phyloP scores from a whole-genome alignment of 2,113 vertebrate genomes.

The Pandion haliaetus region DNA sequence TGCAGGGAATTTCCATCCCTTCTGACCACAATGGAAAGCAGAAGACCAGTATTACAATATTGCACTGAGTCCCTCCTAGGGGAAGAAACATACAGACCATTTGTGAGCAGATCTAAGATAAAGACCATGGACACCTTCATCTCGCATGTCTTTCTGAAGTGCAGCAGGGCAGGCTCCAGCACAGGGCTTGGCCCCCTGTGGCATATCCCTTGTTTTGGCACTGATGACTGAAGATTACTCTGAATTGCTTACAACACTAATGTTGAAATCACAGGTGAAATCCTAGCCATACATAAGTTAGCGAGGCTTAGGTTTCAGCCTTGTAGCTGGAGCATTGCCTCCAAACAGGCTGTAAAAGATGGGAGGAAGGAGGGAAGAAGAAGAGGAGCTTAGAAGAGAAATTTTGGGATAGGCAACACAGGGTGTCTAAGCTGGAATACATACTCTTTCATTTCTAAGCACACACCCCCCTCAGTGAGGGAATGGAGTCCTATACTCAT shows the following conservation, averaged over 20 bases:
- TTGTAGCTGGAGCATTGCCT: neutral
- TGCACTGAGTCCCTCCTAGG: neutral
- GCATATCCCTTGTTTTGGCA: neutral
- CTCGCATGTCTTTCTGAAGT: rapidly evolving
- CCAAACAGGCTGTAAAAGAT: neutral
- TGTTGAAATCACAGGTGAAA: neutral
- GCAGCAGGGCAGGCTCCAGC: neutral
- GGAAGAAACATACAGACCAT: neutral
- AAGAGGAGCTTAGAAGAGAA: neutral
- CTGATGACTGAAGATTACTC: neutral
- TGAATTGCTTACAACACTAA: neutral
- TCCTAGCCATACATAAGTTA: neutral
- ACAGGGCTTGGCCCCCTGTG: neutral
- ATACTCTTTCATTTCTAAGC: neutral
- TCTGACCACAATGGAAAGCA: neutral
- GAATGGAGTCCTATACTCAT: neutral
- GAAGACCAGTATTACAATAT: neutral
- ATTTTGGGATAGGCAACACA: neutral
- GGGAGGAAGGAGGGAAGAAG: neutral
- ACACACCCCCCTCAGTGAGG: neutral
- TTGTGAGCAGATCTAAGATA: neutral
- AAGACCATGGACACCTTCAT: neutral
- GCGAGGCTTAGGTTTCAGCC: neutral
- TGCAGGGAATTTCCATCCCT: neutral
- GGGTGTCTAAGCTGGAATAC: neutral